Conservation (phyloP, 2,888 invertebrate genomes). For the Acrobasis repandana region DNA sequence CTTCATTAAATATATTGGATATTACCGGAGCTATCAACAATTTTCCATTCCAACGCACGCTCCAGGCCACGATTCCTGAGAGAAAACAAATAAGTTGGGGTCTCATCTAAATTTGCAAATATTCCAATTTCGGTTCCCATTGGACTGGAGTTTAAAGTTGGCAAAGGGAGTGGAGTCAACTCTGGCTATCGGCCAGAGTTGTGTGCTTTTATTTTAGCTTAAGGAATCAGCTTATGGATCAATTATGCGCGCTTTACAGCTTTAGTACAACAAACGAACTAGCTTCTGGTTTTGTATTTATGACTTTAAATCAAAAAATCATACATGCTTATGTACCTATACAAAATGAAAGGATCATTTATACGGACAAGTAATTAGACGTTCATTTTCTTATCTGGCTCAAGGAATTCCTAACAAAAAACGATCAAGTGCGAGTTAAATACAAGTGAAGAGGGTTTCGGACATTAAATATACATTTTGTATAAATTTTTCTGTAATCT, state of each 20-base stretch:
- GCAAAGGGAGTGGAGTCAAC: not conserved
- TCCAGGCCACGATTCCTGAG: not conserved
- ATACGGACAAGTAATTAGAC: too few species aligned
- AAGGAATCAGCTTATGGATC: not conserved
- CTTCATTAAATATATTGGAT: not conserved
- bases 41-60: not conserved
- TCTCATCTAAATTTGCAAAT: conserved; percentile 1
- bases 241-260: not conserved
- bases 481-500: too few species aligned
- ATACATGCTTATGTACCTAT: too few species aligned
- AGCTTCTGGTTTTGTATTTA: not conserved
- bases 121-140: conserved; percentile 3
- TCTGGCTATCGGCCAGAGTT: too few species aligned
- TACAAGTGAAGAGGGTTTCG: too few species aligned
- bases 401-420: too few species aligned
- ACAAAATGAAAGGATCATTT: too few species aligned
- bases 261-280: not conserved
- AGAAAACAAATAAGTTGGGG: conserved; percentile 7
- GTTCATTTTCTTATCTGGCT: too few species aligned
- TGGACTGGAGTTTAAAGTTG: conserved; percentile 8
- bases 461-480: too few species aligned
- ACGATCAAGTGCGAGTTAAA: too few species aligned
- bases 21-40: not conserved
- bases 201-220: not conserved
- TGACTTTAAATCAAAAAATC: too few species aligned